These are phyloP conservation scores for Carcharodon carcharias DNA, from an alignment of 2,797 vertebrate species.

Conservation along the genomic window DNA sequence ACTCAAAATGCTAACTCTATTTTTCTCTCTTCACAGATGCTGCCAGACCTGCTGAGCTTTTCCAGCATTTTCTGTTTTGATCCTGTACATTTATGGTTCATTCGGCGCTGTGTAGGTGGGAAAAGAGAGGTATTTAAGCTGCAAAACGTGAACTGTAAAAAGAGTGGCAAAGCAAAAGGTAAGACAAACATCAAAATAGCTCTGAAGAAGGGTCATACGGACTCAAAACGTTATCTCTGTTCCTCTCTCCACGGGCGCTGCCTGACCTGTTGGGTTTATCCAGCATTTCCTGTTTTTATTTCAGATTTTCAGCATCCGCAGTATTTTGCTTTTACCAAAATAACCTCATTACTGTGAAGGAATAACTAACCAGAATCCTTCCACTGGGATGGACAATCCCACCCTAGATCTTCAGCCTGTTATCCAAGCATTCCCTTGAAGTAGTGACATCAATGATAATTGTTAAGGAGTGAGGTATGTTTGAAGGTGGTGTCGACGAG, in stretches of 20 bases:
- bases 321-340: no score
- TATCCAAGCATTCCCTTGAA: not conserved
- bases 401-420: not conserved
- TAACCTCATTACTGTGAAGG: not conserved
- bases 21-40: no score
- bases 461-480: not conserved
- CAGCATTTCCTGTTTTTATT: no score
- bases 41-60: no score
- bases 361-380: not conserved
- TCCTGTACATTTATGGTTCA: not conserved
- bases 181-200: not conserved
- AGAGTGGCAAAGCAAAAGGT: not conserved
- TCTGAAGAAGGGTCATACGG: no score
- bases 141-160: not conserved
- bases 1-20: no score
- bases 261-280: no score
- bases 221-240: no score
- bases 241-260: no score
- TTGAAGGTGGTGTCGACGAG: not conserved
- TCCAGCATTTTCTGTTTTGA: not conserved
- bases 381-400: not conserved
- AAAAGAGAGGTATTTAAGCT: not conserved
- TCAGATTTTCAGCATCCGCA: no score
- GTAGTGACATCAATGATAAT: not conserved
- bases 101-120: not conserved